Evolutionary conservation across 2,797 vertebrate genomes (phyloP), one percentile per base, ranked within the genome.

Genomic region (Helarctos malayanus): DNA sequence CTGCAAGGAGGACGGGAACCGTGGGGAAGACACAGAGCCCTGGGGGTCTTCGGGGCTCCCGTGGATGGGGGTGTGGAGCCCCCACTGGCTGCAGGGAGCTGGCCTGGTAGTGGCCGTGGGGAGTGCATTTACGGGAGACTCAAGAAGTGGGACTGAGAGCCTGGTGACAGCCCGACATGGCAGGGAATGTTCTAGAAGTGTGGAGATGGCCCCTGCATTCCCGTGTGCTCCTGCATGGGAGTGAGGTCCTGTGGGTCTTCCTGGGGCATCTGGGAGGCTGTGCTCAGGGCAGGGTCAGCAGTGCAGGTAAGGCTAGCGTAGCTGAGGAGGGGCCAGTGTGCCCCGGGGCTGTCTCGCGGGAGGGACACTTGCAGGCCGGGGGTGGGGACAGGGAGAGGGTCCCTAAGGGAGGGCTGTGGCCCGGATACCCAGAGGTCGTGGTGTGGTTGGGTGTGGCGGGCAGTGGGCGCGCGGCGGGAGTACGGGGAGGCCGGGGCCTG

Each of bases 101-200:
- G 15, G 27, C 25, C 4, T 16, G 35, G 85, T 15, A 4, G n/a
- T 29, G 54, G 83, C 7, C 32, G 1, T 3, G 11, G 5, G 23
- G 27, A 29, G 27, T 75, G 1, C 21, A 3, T 23, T 61, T 35
- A 7, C 0, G 35, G 35, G 25, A 27, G 7, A 27, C 7, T 49
- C 21, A 10, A 45, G 89, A 45, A 8, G 54, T 47, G 21, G 54
- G 21, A 6, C 16, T 18, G 69, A 75, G 23, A 38, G 56, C n/a
- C 32, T 47, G 13, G 56, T 32, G 25, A 25, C 2, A 35, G 49
- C 52, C 16, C 5, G 2, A 0, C 0, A 0, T 38, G 8, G 15
- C 16, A 16, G n/a, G 35, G 63, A 25, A 9, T 41, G 59, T 65
- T 76, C 75, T 69, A 45, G 69, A 54, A 63, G 57, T 38, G 3